These are phyloP conservation scores for Forficula auricularia DNA, from an alignment of 1,140 invertebrate species.

Conservation along the genomic window DNA sequence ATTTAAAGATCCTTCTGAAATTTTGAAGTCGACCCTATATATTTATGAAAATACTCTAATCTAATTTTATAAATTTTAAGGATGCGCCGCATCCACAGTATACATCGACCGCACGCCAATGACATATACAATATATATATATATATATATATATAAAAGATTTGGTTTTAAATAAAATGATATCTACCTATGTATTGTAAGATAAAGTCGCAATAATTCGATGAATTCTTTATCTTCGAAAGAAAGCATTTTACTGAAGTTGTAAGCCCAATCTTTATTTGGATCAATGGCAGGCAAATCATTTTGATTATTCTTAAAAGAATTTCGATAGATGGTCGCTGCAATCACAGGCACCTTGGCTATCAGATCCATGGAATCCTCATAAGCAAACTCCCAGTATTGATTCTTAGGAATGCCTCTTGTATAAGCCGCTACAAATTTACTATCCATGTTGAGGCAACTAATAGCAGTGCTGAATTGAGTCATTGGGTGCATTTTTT, in stretches of 20 bases:
- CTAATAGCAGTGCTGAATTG: constrained; percentile 47
- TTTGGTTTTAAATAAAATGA: too few relatives aligned
- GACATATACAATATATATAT: too few relatives aligned
- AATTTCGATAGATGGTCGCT: constrained; percentile 47
- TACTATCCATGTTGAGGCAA: constrained; percentile 44
- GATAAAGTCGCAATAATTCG: constrained; percentile 46
- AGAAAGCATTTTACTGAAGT: constrained; percentile 45
- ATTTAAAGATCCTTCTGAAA: too few relatives aligned
- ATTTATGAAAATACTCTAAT: too few relatives aligned
- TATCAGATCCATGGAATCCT: constrained; percentile 50
- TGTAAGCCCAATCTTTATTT: constrained; percentile 44
- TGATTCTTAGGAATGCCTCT: constrained; percentile 39
- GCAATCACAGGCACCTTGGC: constrained; percentile 50
- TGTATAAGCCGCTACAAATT: constrained; percentile 44
- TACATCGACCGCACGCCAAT: too few relatives aligned
- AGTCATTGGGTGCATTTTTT: constrained; percentile 48
- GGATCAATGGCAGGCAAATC: constrained; percentile 37
- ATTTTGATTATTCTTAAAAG: constrained; percentile 31
- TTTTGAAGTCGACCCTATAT: too few relatives aligned
- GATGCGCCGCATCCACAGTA: too few relatives aligned
- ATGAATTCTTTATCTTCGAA: constrained; percentile 41
- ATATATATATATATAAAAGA: too few relatives aligned
- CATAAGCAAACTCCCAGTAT: constrained; percentile 47
- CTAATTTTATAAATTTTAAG: too few relatives aligned
- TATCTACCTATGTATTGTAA: constrained; percentile 37